Conservation (phyloP, 92 coral and sea anemone species). For the Umimayanthus chanpuru region DNA sequence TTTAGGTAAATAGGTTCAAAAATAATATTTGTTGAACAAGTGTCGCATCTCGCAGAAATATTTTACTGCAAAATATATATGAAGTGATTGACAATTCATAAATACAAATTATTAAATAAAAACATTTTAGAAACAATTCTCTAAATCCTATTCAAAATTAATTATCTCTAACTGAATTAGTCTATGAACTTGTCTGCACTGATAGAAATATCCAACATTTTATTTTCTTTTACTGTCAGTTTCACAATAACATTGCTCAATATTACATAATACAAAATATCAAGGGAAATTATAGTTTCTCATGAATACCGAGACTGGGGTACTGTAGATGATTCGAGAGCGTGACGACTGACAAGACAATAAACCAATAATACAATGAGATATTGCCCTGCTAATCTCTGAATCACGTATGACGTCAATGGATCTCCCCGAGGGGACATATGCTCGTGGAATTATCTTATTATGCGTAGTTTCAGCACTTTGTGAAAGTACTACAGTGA, state of each 20-base stretch:
- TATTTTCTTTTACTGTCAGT: neutral
- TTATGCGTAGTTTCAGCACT: slow-evolving; percentile 15
- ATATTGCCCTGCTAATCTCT: slow-evolving; percentile 16
- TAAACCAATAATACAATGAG: neutral
- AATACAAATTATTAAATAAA: no score
- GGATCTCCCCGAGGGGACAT: neutral
- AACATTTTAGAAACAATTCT: neutral
- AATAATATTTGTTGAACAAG: no score
- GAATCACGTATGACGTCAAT: slow-evolving; percentile 16
- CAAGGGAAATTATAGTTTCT: no score
- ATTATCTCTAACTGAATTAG: neutral
- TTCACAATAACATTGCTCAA: neutral
- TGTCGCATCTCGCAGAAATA: neutral
- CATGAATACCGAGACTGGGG: neutral
- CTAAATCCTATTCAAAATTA: neutral
- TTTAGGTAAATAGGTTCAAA: no score
- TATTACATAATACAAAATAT: neutral
- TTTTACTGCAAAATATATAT: neutral
- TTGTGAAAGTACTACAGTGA: slow-evolving; percentile 25
- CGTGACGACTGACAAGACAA: slow-evolving; percentile 1
- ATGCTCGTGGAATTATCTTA: neutral
- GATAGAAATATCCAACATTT: neutral
- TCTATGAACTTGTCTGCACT: neutral
- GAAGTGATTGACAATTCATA: neutral
- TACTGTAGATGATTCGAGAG: neutral